Evolutionary conservation across 2,888 invertebrate species (phyloP), one percentile per base, ranked within the genome.

Genomic region (Trachelus tabidus): DNA sequence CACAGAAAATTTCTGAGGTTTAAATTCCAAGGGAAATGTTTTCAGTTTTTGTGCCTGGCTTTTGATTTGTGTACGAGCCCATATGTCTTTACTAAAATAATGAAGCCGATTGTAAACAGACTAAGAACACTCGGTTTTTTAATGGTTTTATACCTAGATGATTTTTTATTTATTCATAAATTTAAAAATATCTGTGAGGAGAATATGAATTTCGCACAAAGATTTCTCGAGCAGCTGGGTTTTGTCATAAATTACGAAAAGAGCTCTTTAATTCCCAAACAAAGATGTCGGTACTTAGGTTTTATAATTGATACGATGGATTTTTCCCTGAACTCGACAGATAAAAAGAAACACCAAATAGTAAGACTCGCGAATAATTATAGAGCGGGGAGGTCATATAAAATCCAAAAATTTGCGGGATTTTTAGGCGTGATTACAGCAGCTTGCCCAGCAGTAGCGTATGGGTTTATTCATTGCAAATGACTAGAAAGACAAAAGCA

Each of bases 371-470:
- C 75, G 23, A 75, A 79, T 40, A 11, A 76, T 23, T 82, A 81
- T 80, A 40, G 73, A 73, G 56, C 73, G 4, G 74, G 75, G 12
- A 73, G 75, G n/a, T 31, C 12, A 0, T 81, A 69, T 73, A 82
- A 80, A 76, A 85, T 84, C 11, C 69, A 79, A 73, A 69, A 79
- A 23, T 78, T 83, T 37, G 79, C 79, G 3, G 33, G 79, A 73
- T 73, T 83, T 40, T 37, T 81, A n/a, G 81, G 83, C 4, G 33
- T 79, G 33, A 98, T 98, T 79, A 99, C 93, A 0, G 98, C 82
- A n/a, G 80, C 82, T 1, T 34, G 34, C 34, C 6, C 34, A 34
- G 34, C 34, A 34, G 34, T 34, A 6, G 34, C 1, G 6, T 34
- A 34, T 6, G 34, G 34, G 34, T 34, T 34, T 34, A 34, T 81